Conservation (phyloP, 2,888 invertebrate species). For the Tetranychus truncatus region DNA sequence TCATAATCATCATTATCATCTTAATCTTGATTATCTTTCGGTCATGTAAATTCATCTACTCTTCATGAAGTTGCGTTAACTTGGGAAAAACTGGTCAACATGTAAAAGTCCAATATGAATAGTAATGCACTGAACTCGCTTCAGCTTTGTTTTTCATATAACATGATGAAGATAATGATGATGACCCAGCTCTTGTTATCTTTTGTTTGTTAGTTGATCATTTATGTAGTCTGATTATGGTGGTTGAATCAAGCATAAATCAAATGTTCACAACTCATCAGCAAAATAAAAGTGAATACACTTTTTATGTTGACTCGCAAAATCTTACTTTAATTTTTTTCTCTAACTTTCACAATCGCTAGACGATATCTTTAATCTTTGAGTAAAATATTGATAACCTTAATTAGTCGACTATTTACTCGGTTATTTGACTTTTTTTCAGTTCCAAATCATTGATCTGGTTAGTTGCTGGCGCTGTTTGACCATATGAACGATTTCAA, state of each 20-base stretch:
- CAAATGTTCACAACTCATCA: too few relatives aligned
- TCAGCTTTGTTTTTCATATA: background rate
- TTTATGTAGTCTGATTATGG: background rate
- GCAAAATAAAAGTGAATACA: too few relatives aligned
- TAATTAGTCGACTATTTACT: background rate
- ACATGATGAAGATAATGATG: background rate
- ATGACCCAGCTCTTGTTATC: background rate
- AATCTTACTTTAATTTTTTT: too few relatives aligned
- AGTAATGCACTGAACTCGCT: background rate
- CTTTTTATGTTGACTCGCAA: too few relatives aligned
- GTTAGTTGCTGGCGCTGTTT: background rate
- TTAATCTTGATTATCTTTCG: background rate
- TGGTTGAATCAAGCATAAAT: background rate
- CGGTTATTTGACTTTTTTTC: background rate
- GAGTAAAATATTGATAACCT: background rate
- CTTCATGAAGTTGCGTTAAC: background rate
- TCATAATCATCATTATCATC: background rate
- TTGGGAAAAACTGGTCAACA: background rate
- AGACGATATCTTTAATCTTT: background rate
- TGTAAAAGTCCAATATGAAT: background rate
- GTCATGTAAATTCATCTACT: background rate
- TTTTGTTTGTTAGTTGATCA: background rate
- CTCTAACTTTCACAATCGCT: too few relatives aligned
- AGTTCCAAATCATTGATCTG: background rate
- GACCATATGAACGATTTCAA: background rate